A percentile compares a stretch with the other conserved stretches of the same genome.
Conservation (phyloP, 2,797 vertebrate species). For the Microctenopoma stevenorrisi region DNA sequence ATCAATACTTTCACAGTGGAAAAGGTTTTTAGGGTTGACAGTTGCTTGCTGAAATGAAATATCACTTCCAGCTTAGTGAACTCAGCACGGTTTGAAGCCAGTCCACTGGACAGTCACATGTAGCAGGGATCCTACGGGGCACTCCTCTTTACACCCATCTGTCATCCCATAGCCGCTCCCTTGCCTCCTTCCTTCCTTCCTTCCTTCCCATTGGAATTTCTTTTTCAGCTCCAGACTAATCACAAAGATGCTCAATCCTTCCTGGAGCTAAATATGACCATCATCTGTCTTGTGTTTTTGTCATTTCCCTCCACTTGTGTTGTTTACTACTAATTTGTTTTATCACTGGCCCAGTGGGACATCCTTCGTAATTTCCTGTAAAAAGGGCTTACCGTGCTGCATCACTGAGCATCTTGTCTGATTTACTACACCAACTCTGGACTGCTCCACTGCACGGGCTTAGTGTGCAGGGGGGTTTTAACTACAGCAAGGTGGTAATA, state of each 20-base stretch:
- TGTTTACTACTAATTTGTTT: slow-evolving; percentile 47
- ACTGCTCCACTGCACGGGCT: slow-evolving; percentile 29
- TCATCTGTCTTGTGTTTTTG: slow-evolving; percentile 16
- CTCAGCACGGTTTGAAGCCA: slow-evolving; percentile 33
- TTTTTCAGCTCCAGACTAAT: slow-evolving; percentile 19
- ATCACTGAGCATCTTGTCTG: slow-evolving; percentile 52
- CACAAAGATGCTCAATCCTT: slow-evolving; percentile 12
- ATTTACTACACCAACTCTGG: slow-evolving; percentile 62
- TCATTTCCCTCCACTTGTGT: slow-evolving; percentile 8
- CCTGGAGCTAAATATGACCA: slow-evolving; percentile 19
- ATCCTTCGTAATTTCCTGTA: slow-evolving; percentile 58
- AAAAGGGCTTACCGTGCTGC: slow-evolving; percentile 53
- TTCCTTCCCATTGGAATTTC: slow-evolving; percentile 25
- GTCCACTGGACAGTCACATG: slow-evolving; percentile 18
- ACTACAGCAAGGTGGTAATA: slow-evolving; percentile 52
- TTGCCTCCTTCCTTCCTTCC: not conserved
- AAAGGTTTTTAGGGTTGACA: slow-evolving; percentile 20
- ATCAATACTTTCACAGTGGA: slow-evolving; percentile 24
- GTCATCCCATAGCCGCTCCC: slow-evolving; percentile 5
- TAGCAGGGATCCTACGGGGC: slow-evolving; percentile 14
- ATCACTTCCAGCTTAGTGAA: slow-evolving; percentile 31
- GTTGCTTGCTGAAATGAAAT: slow-evolving; percentile 33
- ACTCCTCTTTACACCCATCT: slow-evolving; percentile 50
- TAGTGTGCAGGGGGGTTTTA: slow-evolving; percentile 38
- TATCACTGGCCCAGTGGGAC: slow-evolving; percentile 32